These are phyloP conservation scores for Plumapathes pennacea DNA, from an alignment of 92 coral and sea anemone species.

Conservation along the genomic window DNA sequence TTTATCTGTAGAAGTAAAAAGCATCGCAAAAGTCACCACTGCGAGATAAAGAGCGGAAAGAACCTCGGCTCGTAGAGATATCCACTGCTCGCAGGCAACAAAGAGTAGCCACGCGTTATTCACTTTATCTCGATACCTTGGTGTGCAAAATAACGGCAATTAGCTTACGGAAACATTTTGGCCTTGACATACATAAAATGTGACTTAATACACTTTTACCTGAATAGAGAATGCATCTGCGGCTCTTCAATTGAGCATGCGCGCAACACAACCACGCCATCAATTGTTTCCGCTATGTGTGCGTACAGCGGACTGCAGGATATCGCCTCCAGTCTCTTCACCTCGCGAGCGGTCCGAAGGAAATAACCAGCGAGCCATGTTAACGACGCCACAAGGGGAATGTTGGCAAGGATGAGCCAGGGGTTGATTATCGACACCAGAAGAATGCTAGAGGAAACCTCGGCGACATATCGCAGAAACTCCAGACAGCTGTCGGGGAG, in stretches of 20 bases:
- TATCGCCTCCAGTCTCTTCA: conserved; percentile 38
- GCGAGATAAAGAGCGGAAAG: too few relatives aligned
- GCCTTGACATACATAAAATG: too few relatives aligned
- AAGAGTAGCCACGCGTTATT: too few relatives aligned
- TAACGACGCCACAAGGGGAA: conserved; percentile 2
- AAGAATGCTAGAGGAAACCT: not conserved
- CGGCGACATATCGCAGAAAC: not conserved
- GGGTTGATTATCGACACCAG: conserved; percentile 3
- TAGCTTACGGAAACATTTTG: too few relatives aligned
- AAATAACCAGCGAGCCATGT: conserved; percentile 4
- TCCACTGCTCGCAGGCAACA: too few relatives aligned
- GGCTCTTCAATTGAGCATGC: conserved; percentile 13
- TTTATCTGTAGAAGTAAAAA: too few relatives aligned
- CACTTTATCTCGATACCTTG: too few relatives aligned
- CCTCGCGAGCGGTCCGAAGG: conserved; percentile 22
- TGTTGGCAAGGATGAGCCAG: conserved; percentile 4
- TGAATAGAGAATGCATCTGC: conserved; percentile 9
- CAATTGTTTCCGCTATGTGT: conserved; percentile 26
- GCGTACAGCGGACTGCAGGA: conserved; percentile 30
- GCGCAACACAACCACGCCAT: conserved; percentile 20
- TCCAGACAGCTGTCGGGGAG: not conserved
- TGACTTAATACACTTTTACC: too few relatives aligned
- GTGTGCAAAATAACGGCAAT: too few relatives aligned
- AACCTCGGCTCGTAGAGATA: too few relatives aligned
- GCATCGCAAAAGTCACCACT: too few relatives aligned